Evolutionary conservation across 35 echinoderm and acorn worm genomes (phyloP), one percentile per base, ranked within the genome.

Genomic region (Anneissia japonica): DNA sequence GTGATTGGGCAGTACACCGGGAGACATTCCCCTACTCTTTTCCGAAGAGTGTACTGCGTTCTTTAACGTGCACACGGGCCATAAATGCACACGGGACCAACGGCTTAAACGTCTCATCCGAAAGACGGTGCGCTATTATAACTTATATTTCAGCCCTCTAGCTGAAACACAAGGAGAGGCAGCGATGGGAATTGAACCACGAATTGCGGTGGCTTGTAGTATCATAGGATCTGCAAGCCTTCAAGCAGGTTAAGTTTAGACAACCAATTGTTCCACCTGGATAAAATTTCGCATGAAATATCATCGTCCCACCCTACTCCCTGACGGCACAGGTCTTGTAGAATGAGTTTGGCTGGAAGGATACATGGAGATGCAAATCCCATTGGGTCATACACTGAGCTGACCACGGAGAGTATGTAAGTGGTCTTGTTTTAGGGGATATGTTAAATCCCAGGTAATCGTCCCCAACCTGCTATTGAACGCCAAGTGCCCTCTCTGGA

Each of bases 401-500:
- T 32, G 32, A 77, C 23, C 3, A 77, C 33, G 1, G 76, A 77
- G 2, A 77, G 30, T 11, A 77, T 34, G 76, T 77, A 13, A 12
- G 12, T 32, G 4, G 76, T 37, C 10, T 10, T 1, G 0, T 11
- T 77, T 3, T 32, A 0, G 3, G 5, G 31, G 35, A 35, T 16
- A 77, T 26, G 34, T 40, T 75, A 37, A 73, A 86, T 38, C 33
- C 26, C n/a, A 86, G 32, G 9, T 0, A 77, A 72, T 86, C 84
- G 0, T 32, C 39, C 1, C 39, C 73, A 9, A 86, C 72, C 11
- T 5, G 3, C 84, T 73, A 86, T 17, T 16, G 21, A 30, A 86
- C 34, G 77, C 84, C 84, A 12, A 86, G 73, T n/a, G 77, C 76
- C 72, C 76, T 26, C 81, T 78, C 77, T 88, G 75, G 86, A 31